These are phyloP conservation scores for Telmatochromis brichardi DNA, from an alignment of 2,113 vertebrate genomes.

Conservation along the genomic window DNA sequence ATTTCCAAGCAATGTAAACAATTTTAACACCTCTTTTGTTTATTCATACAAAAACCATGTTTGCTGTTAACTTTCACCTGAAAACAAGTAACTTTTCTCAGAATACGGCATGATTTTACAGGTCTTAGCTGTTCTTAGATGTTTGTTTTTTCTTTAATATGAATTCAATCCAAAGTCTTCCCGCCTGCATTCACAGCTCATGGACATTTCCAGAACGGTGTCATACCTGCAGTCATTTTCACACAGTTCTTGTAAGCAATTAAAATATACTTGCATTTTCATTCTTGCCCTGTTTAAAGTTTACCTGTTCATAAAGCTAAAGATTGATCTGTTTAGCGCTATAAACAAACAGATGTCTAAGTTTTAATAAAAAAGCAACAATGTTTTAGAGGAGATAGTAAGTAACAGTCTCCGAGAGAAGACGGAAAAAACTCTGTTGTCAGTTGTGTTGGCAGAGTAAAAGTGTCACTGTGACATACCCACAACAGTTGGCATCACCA, in stretches of 20 bases:
- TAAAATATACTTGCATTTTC: background rate
- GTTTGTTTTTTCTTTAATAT: background rate
- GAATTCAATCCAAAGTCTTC: background rate
- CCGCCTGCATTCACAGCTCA: background rate
- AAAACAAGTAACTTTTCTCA: background rate
- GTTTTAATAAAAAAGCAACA: background rate
- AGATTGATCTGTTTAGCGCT: background rate
- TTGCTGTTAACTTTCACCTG: background rate
- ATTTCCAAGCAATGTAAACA: background rate
- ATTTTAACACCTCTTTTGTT: background rate
- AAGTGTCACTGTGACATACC: background rate
- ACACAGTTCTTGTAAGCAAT: background rate
- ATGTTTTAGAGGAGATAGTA: background rate
- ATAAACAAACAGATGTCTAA: background rate
- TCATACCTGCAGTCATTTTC: background rate
- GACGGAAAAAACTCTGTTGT: background rate
- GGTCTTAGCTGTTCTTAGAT: background rate
- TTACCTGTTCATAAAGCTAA: background rate
- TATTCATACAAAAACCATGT: background rate
- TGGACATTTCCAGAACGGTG: background rate
- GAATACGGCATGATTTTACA: background rate
- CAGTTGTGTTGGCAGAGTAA: background rate
- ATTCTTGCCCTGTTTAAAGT: fast-evolving
- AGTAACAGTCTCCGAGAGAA: background rate
- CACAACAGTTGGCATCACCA: background rate